These are phyloP conservation scores for Megathymus violae DNA, from an alignment of 1,140 invertebrate species.

Conservation along the genomic window DNA sequence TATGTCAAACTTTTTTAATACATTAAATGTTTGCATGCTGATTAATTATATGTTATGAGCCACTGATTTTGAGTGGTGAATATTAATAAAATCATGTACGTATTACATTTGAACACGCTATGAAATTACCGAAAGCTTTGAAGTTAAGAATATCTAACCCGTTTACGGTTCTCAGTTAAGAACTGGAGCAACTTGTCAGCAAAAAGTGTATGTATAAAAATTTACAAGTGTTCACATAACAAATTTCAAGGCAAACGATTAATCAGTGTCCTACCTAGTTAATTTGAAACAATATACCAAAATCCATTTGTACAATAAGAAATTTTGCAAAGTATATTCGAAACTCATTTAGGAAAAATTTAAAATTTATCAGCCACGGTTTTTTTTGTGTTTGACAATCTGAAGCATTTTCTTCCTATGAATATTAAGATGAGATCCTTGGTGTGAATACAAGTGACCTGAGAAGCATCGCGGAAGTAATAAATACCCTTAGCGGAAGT, in stretches of 20 bases:
- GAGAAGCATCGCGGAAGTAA: constrained; percentile 28
- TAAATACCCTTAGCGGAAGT: constrained; percentile 63
- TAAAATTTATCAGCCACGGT: too few relatives aligned
- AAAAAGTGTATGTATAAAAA: not conserved
- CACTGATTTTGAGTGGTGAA: not conserved
- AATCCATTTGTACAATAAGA: too few relatives aligned
- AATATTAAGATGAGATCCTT: not conserved
- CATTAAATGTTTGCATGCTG: not conserved
- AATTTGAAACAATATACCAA: too few relatives aligned
- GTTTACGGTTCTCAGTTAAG: not conserved
- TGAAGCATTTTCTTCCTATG: not conserved
- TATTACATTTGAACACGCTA: not conserved
- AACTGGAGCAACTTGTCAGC: not conserved
- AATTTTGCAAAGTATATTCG: too few relatives aligned
- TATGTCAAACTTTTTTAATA: constrained; percentile 1
- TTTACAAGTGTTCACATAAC: too few relatives aligned
- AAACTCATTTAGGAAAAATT: too few relatives aligned
- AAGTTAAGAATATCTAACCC: not conserved
- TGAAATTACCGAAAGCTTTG: not conserved
- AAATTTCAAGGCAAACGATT: too few relatives aligned
- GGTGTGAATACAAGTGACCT: not conserved
- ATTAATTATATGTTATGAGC: not conserved
- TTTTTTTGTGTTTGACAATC: not conserved
- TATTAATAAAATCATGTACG: too few relatives aligned
- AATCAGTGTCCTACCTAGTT: too few relatives aligned